phyloP scores from a whole-genome alignment of 1,140 invertebrate genomes.

The Triops cancriformis region DNA sequence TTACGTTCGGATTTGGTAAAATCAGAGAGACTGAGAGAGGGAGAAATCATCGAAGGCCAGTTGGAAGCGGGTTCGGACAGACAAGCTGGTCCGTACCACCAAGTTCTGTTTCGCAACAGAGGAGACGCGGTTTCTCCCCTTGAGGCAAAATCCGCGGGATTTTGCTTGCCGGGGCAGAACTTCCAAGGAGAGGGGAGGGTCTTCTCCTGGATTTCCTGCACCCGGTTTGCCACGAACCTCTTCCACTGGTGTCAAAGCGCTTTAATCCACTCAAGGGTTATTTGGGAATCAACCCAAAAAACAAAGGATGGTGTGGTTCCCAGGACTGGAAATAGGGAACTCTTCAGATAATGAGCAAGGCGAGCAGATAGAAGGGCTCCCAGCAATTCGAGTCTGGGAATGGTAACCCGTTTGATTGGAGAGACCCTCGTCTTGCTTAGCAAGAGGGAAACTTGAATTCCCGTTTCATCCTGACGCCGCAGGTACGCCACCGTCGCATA shows the following conservation, averaged over 20 bases:
- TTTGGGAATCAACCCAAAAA: too few relatives aligned
- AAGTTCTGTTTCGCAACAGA: not conserved
- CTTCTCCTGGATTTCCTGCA: too few relatives aligned
- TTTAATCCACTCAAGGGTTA: constrained; percentile 37
- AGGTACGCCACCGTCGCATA: too few relatives aligned
- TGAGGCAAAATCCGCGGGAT: constrained; percentile 34
- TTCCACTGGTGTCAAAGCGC: constrained; percentile 34
- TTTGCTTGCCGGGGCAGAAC: constrained; percentile 31
- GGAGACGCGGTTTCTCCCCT: constrained; percentile 23
- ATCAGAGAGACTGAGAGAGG: too few relatives aligned
- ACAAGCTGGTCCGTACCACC: constrained; percentile 27
- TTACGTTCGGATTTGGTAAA: too few relatives aligned
- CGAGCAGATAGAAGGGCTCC: constrained; percentile 23
- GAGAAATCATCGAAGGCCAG: too few relatives aligned
- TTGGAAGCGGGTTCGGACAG: not conserved
- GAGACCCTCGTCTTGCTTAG: too few relatives aligned
- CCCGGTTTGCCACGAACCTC: constrained; percentile 40
- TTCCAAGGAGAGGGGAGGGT: constrained; percentile 36
- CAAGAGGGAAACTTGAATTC: too few relatives aligned
- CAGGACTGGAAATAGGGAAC: not conserved
- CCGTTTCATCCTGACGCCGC: too few relatives aligned
- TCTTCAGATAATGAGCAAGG: constrained; percentile 5
- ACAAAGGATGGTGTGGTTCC: too few relatives aligned
- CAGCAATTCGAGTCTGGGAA: constrained; percentile 30
- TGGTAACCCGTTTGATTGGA: constrained; percentile 27